Percentiles rank a stretch among this genome's conserved stretches.
phyloP scores from a whole-genome alignment of 2,888 invertebrate species.

The Pogonocherus hispidulus region DNA sequence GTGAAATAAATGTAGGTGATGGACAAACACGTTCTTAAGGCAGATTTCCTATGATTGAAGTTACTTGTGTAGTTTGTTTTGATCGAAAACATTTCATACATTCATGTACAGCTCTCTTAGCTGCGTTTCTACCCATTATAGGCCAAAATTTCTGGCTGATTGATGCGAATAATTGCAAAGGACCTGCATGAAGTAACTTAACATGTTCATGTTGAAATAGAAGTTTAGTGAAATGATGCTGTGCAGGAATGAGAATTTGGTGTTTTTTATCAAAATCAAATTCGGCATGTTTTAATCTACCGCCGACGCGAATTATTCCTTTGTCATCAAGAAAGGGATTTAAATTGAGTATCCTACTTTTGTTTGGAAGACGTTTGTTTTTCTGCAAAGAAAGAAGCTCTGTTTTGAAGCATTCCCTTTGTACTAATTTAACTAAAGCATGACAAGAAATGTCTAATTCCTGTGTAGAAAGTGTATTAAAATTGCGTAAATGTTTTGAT shows the following conservation, averaged over 20 bases:
- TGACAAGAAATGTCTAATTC: background rate
- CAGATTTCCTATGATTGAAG: background rate
- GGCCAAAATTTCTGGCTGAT: slow-evolving; percentile 12
- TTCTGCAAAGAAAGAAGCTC: too few relatives aligned
- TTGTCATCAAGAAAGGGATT: background rate
- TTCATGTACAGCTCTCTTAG: background rate
- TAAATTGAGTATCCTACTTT: background rate
- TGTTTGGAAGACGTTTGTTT: background rate
- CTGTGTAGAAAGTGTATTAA: background rate
- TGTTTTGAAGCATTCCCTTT: background rate
- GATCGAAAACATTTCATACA: background rate
- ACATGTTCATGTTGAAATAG: background rate
- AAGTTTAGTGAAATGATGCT: slow-evolving; percentile 3
- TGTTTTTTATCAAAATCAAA: background rate
- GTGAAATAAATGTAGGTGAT: background rate
- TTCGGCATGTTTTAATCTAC: background rate
- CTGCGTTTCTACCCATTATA: background rate
- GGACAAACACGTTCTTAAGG: background rate
- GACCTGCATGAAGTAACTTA: background rate
- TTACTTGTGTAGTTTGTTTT: background rate
- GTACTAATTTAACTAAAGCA: background rate
- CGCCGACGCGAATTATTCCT: background rate
- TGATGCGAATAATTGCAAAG: background rate
- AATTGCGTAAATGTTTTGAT: background rate
- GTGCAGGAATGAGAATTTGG: background rate